A percentile compares a stretch with the other conserved stretches of the same genome.
phyloP scores from a whole-genome alignment of 2,113 vertebrate species.

The Cavia aperea region DNA sequence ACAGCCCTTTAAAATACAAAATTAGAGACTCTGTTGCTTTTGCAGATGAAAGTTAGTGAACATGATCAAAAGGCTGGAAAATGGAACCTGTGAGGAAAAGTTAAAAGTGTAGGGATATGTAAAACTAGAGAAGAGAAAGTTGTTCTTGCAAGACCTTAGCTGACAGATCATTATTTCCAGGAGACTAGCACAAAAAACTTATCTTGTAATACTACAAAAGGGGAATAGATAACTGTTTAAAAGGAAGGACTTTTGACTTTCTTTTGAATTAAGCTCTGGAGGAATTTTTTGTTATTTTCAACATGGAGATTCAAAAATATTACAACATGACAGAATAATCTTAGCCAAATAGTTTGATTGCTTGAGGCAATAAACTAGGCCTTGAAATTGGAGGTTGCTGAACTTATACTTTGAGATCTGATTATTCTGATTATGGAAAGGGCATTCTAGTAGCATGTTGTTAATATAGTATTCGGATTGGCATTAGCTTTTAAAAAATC shows the following conservation, averaged over 20 bases:
- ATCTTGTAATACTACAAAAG: not conserved
- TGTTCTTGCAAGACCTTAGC: not conserved
- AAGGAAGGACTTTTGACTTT: not conserved
- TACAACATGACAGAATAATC: not conserved
- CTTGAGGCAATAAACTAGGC: not conserved
- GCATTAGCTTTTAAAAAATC: not conserved
- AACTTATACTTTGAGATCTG: not conserved
- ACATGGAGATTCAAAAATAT: not conserved
- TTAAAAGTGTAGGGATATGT: not conserved
- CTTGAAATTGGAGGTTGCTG: not conserved
- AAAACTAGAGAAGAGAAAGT: slow-evolving; percentile 22
- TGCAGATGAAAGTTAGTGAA: not conserved
- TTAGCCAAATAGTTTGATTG: not conserved
- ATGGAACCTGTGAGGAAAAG: not conserved
- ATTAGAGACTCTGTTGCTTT: not conserved
- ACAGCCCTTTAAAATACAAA: not conserved
- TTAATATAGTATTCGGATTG: not conserved
- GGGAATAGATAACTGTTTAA: not conserved
- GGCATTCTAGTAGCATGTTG: not conserved
- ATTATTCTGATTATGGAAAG: slow-evolving; percentile 7
- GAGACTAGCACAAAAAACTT: not conserved
- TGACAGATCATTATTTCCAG: slow-evolving; percentile 18
- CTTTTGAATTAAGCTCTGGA: not conserved
- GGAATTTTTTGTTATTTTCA: not conserved
- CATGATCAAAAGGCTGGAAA: not conserved